Evolutionary conservation across 2,888 invertebrate genomes (phyloP).

Genomic region (Globia sparganii): DNA sequence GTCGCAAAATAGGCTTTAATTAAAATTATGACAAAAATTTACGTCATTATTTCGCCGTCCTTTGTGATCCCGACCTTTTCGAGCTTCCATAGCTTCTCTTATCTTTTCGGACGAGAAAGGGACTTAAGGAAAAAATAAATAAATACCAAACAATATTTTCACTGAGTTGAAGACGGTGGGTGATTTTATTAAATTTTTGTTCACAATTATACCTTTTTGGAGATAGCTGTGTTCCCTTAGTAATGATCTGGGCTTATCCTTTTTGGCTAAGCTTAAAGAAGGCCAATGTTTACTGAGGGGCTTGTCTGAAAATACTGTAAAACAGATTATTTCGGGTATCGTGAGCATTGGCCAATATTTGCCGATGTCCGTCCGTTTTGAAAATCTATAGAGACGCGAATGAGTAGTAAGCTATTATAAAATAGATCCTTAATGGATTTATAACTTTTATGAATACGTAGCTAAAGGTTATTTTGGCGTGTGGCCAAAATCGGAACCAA

Average conservation of each 20-base stretch:
- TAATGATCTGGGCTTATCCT: slow-evolving; percentile 49
- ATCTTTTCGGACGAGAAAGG: slow-evolving; percentile 76
- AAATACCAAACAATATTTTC: slow-evolving; percentile 76
- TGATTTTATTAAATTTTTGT: slow-evolving; percentile 64
- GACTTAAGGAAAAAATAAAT: slow-evolving; percentile 74
- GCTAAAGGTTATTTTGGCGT: not conserved
- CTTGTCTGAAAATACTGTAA: slow-evolving; percentile 34
- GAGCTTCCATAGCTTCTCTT: slow-evolving; percentile 74
- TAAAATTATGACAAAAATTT: slow-evolving; percentile 86
- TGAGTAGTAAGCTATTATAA: not conserved
- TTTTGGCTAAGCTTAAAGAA: slow-evolving; percentile 34
- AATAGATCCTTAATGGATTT: not conserved
- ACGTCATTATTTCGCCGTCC: slow-evolving; percentile 81
- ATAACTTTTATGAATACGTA: not conserved
- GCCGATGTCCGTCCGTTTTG: not conserved
- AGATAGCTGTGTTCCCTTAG: slow-evolving; percentile 38
- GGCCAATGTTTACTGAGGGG: slow-evolving; percentile 28
- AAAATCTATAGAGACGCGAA: not conserved
- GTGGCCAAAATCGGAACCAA: not conserved
- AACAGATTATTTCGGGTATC: slow-evolving; percentile 40
- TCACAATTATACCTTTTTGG: slow-evolving; percentile 47
- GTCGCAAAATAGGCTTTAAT: slow-evolving; percentile 86
- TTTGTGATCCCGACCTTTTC: slow-evolving; percentile 84
- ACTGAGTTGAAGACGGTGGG: slow-evolving; percentile 45
- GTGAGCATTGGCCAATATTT: slow-evolving; percentile 7